These are phyloP conservation scores for Pyralis farinalis DNA, from an alignment of 2,888 invertebrate genomes.

Conservation along the genomic window DNA sequence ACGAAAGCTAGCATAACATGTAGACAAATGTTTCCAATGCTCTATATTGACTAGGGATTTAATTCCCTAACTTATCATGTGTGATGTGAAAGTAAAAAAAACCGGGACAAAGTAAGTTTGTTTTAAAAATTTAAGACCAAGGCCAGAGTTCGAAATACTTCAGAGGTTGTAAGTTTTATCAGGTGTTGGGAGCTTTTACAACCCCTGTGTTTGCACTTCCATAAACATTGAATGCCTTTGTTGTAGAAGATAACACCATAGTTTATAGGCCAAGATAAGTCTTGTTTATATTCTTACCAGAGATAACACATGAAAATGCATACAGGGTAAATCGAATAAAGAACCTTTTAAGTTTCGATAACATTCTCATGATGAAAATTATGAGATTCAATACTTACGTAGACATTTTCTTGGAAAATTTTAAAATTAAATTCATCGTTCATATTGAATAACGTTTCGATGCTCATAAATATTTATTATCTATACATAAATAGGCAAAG, in stretches of 20 bases:
- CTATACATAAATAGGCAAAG: no score
- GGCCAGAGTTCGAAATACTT: slow-evolving; percentile 14
- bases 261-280: slow-evolving; percentile 34
- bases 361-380: no score
- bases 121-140: slow-evolving; percentile 23
- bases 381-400: no score
- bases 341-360: not conserved
- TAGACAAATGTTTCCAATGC: no score
- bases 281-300: slow-evolving; percentile 11
- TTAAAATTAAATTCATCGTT: no score
- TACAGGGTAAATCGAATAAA: not conserved
- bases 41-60: no score
- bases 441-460: no score
- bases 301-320: slow-evolving; percentile 7
- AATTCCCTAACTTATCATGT: no score
- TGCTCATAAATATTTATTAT: no score
- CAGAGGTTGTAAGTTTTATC: slow-evolving; percentile 35
- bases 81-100: no score
- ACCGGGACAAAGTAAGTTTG: slow-evolving; percentile 5
- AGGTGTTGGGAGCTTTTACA: slow-evolving; percentile 37
- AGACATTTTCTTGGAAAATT: no score
- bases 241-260: slow-evolving; percentile 28
- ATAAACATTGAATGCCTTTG: slow-evolving; percentile 41
- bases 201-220: slow-evolving; percentile 45
- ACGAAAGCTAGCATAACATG: no score